phyloP scores from a whole-genome alignment of 2,113 vertebrate genomes.

The Sterrhoptilus dennistouni region DNA sequence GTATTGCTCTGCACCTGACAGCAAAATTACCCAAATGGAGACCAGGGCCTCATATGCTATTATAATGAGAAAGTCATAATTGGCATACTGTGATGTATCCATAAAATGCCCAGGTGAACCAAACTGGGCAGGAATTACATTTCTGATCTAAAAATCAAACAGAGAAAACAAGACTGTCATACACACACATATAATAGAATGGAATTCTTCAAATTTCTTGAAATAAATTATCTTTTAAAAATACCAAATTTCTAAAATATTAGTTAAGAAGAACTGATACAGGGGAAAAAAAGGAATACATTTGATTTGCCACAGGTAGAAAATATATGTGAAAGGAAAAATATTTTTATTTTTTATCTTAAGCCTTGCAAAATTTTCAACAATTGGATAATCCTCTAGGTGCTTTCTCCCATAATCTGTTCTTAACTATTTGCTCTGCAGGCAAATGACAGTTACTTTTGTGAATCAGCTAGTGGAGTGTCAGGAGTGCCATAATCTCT shows the following conservation, averaged over 20 bases:
- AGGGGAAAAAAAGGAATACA: not conserved
- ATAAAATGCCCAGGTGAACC: not conserved
- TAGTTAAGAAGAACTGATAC: not conserved
- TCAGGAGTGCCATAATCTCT: conserved; percentile 98
- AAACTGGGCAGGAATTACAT: not conserved
- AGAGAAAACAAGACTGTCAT: not conserved
- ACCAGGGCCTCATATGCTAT: not conserved
- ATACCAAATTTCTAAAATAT: not conserved
- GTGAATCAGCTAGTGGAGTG: conserved; percentile 98
- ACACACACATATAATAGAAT: not conserved
- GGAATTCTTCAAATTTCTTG: not conserved
- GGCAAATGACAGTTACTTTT: conserved; percentile 96
- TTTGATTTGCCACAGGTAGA: not conserved
- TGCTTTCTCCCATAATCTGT: conserved; percentile 42
- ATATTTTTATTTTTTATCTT: conserved; percentile 1
- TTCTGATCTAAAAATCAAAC: not conserved
- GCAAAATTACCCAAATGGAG: not conserved
- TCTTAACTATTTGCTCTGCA: conserved; percentile 71
- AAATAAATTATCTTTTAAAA: not conserved
- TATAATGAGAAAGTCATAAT: not conserved
- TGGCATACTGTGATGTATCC: not conserved
- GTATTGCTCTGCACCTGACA: not conserved
- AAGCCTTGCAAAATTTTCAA: conserved; percentile 16
- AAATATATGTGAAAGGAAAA: not conserved
- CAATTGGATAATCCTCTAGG: conserved; percentile 23